Conservation (phyloP, 2,888 invertebrate genomes). For the Ramazzottius varieornatus region DNA sequence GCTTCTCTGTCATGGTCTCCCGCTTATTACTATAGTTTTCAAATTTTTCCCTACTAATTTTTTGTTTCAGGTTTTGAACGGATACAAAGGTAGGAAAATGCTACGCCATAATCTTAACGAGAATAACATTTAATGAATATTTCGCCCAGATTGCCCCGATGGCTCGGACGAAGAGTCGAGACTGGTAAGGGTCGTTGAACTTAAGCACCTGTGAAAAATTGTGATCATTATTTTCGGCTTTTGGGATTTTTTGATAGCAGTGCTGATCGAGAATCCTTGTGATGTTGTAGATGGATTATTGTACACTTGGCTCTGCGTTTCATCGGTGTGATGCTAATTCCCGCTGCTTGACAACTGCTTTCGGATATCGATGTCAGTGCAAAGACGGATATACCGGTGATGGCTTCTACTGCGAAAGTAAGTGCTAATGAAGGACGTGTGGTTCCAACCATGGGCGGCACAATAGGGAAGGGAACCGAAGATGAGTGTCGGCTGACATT, state of each 20-base stretch:
- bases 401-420: neutral
- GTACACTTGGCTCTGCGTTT: neutral
- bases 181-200: too few relatives aligned
- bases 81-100: neutral
- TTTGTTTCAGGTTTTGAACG: neutral
- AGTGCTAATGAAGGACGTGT: neutral
- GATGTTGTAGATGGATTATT: neutral
- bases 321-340: neutral
- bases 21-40: too few relatives aligned
- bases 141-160: neutral
- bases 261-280: too few relatives aligned
- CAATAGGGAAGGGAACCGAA: too few relatives aligned
- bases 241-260: too few relatives aligned
- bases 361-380: slow-evolving; percentile 3
- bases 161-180: neutral
- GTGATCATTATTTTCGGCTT: too few relatives aligned
- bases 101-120: neutral
- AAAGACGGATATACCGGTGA: neutral
- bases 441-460: neutral
- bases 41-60: too few relatives aligned
- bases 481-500: too few relatives aligned
- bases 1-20: too few relatives aligned
- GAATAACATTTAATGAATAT: neutral
- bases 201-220: too few relatives aligned
- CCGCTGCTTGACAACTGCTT: neutral